These are phyloP conservation scores for Chunga burmeisteri DNA, from an alignment of 2,113 vertebrate genomes.

Conservation along the genomic window DNA sequence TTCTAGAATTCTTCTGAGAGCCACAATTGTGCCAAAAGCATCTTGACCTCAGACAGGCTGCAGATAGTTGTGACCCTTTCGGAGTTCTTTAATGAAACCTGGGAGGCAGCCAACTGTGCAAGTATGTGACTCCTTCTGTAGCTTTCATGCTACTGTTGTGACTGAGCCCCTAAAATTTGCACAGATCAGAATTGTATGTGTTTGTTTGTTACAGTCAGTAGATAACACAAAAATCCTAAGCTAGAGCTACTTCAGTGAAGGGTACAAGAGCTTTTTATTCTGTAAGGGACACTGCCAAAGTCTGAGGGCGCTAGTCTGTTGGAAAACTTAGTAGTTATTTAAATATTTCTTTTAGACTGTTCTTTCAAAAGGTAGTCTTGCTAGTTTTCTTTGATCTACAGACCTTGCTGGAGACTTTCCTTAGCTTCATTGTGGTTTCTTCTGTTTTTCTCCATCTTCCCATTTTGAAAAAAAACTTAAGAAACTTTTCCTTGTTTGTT, in stretches of 20 bases:
- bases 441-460: not conserved
- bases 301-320: not conserved
- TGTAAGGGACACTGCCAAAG: not conserved
- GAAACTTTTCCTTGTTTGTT: not conserved
- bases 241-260: not conserved
- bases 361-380: not conserved
- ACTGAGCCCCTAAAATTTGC: not conserved
- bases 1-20: constrained; percentile 81
- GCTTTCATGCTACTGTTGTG: not conserved
- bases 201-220: not conserved
- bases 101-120: constrained; percentile 80
- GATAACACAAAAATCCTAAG: not conserved
- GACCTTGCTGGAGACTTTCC: not conserved
- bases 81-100: constrained; percentile 79
- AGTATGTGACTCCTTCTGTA: constrained; percentile 73
- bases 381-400: not conserved
- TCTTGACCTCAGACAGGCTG: constrained; percentile 88
- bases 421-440: not conserved
- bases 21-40: constrained; percentile 82
- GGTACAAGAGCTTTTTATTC: not conserved
- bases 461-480: not conserved
- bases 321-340: not conserved
- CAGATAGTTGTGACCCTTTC: constrained; percentile 82
- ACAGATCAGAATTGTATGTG: not conserved
- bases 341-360: not conserved